Evolutionary conservation across 1,140 invertebrate genomes (phyloP).

Genomic region (Drosophila micromelanica): DNA sequence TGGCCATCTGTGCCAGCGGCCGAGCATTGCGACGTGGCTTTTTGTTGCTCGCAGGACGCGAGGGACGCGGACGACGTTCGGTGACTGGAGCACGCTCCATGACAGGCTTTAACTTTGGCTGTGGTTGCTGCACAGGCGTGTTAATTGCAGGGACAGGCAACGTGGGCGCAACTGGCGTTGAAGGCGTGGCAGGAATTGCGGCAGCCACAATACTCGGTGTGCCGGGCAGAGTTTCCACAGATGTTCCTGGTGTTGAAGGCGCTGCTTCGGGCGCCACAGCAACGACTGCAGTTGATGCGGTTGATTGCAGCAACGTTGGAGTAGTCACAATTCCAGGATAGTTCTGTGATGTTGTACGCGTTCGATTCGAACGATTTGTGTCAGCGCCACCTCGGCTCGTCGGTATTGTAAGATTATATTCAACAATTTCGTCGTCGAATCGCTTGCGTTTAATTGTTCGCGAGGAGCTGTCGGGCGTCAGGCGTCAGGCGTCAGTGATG

Average conservation of each 20-base stretch:
- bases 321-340: slow-evolving; percentile 84
- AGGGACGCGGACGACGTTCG: slow-evolving; percentile 50
- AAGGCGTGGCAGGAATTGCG: slow-evolving; percentile 35
- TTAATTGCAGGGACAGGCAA: slow-evolving; percentile 21
- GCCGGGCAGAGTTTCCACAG: slow-evolving; percentile 54
- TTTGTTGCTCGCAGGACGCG: slow-evolving; percentile 79
- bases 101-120: slow-evolving; percentile 29
- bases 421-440: slow-evolving; percentile 98
- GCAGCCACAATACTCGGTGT: slow-evolving; percentile 38
- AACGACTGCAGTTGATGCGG: slow-evolving; percentile 55
- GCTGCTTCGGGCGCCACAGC: slow-evolving; percentile 68
- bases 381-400: slow-evolving; percentile 86
- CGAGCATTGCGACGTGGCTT: slow-evolving; percentile 86
- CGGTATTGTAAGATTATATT: slow-evolving; percentile 91
- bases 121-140: slow-evolving; percentile 24
- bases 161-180: slow-evolving; percentile 23
- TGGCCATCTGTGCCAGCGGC: slow-evolving; percentile 87
- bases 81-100: slow-evolving; percentile 54
- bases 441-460: slow-evolving; percentile 97
- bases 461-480: slow-evolving; percentile 88
- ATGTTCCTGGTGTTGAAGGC: slow-evolving; percentile 58
- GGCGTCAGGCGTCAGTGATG: background rate
- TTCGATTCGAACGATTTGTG: slow-evolving; percentile 84
- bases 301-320: slow-evolving; percentile 57
- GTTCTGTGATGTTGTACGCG: slow-evolving; percentile 86